Base-by-base conservation (phyloP, 35 echinoderm and acorn worm genomes). In the Lytechinus pictus region DNA sequence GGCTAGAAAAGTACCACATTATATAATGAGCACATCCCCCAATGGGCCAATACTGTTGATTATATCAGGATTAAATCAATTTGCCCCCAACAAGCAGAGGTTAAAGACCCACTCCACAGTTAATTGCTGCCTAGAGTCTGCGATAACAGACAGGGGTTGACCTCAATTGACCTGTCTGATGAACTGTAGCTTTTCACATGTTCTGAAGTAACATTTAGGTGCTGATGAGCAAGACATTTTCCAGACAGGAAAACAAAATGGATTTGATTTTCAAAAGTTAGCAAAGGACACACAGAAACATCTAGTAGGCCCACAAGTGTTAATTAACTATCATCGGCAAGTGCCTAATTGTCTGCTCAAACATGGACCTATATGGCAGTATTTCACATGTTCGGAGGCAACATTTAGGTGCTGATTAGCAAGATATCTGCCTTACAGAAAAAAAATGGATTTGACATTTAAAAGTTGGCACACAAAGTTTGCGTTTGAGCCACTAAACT, bases 21-120 rank as follows among this genome's bases (percentile, higher is more conserved):
- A 79, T 24, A 79, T 79, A n/a, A 79, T 14, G n/a, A 24, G 66
- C 8, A 79, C 66, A 79, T n/a, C 66, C 66, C 61, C 8, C 66
- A 79, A 16, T 24, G n/a, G 16, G 21, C 66, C 66, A 24, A 90
- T 90, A 51, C 19, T 9, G 88, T 58, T n/a, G 88, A 90, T 52
- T 44, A 28, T 52, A 90, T 90, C 88, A 52, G 28, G 88, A 54
- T 90, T 90, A 90, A 52, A 90, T 90, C 88, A 90, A 90, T 90
- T 90, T 90, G 88, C 88, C 88, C 52, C 21, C 28, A 19, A 52
- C 88, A 54, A 90, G 29, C 52, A 12, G 28, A 54, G 88, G 88
- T 33, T 44, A 90, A 90, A 88, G 16, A 51, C 86, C 86, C 86
- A 88, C 86, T 88, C 16, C 86, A 88, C 9, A 4, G 44, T 24